These are phyloP conservation scores for Deladenus siricidicola DNA, from an alignment of 2,888 invertebrate species.

Conservation along the genomic window DNA sequence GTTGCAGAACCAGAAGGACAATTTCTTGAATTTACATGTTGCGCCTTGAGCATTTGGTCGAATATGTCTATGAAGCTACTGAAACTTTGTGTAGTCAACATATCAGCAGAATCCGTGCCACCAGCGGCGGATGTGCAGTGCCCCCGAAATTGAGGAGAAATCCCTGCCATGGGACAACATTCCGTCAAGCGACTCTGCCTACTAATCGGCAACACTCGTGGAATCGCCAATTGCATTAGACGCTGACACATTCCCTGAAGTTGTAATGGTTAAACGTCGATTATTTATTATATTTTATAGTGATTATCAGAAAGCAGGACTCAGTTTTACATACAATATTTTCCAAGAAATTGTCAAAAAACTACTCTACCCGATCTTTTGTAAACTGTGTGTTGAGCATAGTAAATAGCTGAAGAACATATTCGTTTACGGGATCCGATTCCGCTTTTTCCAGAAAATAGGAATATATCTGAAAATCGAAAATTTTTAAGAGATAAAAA, in stretches of 20 bases:
- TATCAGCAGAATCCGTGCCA: not conserved
- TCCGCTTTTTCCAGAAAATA: constrained; percentile 1
- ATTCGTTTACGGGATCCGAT: constrained; percentile 2
- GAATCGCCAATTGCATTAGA: constrained; percentile 20
- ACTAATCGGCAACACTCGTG: constrained; percentile 20
- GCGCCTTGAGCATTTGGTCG: too few relatives aligned
- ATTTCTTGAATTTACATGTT: too few relatives aligned
- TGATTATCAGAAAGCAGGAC: not conserved
- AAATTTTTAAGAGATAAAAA: not conserved
- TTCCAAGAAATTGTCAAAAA: not conserved
- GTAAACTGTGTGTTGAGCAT: constrained; percentile 20
- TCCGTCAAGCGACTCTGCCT: constrained; percentile 12
- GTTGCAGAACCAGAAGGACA: too few relatives aligned
- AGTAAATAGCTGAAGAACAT: constrained; percentile 17
- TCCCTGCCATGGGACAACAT: constrained; percentile 15
- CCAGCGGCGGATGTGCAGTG: too few relatives aligned
- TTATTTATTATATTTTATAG: not conserved
- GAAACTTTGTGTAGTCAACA: not conserved
- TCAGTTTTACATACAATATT: not conserved
- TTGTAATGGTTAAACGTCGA: not conserved
- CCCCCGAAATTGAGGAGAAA: constrained; percentile 1
- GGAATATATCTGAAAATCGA: constrained; percentile 1
- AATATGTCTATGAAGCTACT: constrained; percentile 2
- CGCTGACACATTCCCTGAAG: constrained; percentile 13
- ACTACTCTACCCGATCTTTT: constrained; percentile 18